Evolutionary conservation across 2,113 vertebrate genomes (phyloP).

Genomic region (human): DNA sequence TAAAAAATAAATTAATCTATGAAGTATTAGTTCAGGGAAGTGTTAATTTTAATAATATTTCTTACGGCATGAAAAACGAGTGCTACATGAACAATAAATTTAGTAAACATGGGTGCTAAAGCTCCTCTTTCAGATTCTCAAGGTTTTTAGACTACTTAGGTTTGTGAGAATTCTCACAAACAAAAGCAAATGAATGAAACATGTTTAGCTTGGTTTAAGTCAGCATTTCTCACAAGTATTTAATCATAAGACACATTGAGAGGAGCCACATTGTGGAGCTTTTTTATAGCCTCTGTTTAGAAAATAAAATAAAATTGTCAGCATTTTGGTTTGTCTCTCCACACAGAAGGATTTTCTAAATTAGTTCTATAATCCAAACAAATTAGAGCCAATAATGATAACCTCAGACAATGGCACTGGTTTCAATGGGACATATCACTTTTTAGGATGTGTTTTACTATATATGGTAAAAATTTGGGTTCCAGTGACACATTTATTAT

Average conservation of each 20-base stretch:
- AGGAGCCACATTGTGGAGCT: not conserved
- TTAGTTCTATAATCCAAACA: not conserved
- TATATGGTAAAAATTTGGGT: not conserved
- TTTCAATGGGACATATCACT: not conserved
- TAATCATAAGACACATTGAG: not conserved
- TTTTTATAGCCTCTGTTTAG: not conserved
- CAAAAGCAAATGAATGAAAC: slow-evolving; percentile 20
- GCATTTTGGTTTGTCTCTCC: not conserved
- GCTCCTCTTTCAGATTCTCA: not conserved
- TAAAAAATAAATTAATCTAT: not conserved
- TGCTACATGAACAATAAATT: not conserved
- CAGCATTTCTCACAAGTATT: not conserved
- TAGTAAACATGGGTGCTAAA: not conserved
- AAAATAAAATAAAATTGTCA: not conserved
- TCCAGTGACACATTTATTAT: slow-evolving; percentile 35
- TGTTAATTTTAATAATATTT: not conserved
- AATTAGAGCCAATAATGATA: not conserved
- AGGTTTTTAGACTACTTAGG: slow-evolving; percentile 17
- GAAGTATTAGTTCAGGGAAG: not conserved
- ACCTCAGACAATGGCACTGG: not conserved
- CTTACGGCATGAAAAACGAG: not conserved
- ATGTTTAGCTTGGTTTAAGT: slow-evolving; percentile 19
- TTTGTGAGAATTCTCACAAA: slow-evolving; percentile 8
- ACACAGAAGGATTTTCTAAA: not conserved
- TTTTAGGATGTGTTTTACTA: not conserved